phyloP scores from a whole-genome alignment of 2,113 vertebrate genomes.

The Phrynosoma platyrhinos region DNA sequence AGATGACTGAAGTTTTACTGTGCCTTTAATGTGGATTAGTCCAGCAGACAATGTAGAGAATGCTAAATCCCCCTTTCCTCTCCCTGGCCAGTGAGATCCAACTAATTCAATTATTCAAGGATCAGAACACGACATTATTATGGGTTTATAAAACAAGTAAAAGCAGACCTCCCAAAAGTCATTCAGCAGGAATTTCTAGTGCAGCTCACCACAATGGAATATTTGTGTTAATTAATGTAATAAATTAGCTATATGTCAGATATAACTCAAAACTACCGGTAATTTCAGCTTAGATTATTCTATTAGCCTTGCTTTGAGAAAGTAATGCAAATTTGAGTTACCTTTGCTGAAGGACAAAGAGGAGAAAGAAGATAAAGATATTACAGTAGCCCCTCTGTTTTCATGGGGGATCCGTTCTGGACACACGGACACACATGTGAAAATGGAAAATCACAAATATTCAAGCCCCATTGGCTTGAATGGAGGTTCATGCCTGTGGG shows the following conservation, averaged over 20 bases:
- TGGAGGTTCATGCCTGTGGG: too few relatives aligned
- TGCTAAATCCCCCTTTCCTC: neutral
- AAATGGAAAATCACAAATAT: too few relatives aligned
- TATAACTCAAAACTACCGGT: neutral
- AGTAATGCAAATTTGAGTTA: neutral
- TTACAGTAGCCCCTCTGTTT: neutral
- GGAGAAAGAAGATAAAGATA: neutral
- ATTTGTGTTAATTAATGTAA: neutral
- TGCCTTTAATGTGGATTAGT: neutral
- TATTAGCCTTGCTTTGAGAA: neutral
- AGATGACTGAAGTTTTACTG: neutral
- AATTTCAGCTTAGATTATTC: neutral
- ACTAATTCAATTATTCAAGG: neutral
- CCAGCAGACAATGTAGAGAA: constrained; percentile 8
- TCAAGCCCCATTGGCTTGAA: too few relatives aligned
- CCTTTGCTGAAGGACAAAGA: too few relatives aligned
- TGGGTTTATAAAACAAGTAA: neutral
- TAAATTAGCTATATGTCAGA: neutral
- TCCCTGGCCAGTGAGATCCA: neutral
- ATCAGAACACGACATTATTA: neutral
- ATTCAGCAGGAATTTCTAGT: neutral
- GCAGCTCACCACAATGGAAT: neutral
- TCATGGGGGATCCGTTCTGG: too few relatives aligned
- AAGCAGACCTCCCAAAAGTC: neutral
- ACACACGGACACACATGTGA: too few relatives aligned